A percentile compares a stretch with the other conserved stretches of the same genome.
Evolutionary conservation across 35 echinoderm and acorn worm genomes (phyloP).

Genomic region (Nesometra sesokonis): DNA sequence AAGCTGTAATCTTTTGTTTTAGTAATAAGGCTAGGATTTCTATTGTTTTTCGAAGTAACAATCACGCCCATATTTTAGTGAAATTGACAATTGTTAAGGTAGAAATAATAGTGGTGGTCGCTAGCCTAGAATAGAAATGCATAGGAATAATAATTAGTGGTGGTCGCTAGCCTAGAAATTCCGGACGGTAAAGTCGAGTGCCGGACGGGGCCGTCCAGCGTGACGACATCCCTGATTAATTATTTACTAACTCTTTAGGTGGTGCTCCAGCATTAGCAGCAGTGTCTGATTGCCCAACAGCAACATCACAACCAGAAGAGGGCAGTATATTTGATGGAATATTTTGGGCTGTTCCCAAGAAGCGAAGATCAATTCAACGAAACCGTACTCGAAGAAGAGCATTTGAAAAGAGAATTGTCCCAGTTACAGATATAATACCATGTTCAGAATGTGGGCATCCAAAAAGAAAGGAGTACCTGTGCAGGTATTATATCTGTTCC

Average conservation of each 20-base stretch:
- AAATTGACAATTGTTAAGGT: too few relatives aligned
- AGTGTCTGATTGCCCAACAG: not conserved
- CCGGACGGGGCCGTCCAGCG: too few relatives aligned
- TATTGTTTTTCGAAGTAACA: too few relatives aligned
- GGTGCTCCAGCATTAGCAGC: not conserved
- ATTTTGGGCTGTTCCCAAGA: constrained; percentile 86
- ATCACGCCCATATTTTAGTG: too few relatives aligned
- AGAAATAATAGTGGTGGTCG: too few relatives aligned
- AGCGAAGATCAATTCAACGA: constrained; percentile 55
- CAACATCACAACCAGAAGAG: not conserved
- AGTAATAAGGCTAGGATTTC: too few relatives aligned
- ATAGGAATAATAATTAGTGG: too few relatives aligned
- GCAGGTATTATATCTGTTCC: constrained; percentile 30
- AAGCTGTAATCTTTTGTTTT: too few relatives aligned
- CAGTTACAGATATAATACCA: constrained; percentile 33
- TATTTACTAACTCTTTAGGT: not conserved
- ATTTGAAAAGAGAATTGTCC: constrained; percentile 26
- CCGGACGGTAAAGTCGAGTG: too few relatives aligned
- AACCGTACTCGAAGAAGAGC: constrained; percentile 66
- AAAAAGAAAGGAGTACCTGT: constrained; percentile 53
- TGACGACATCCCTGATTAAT: too few relatives aligned
- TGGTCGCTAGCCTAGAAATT: too few relatives aligned
- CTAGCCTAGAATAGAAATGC: too few relatives aligned
- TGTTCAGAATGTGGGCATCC: constrained; percentile 70
- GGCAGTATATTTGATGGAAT: constrained; percentile 40